Base-by-base conservation (phyloP, 1,140 invertebrate genomes). In the Drosophila elegans region DNA sequence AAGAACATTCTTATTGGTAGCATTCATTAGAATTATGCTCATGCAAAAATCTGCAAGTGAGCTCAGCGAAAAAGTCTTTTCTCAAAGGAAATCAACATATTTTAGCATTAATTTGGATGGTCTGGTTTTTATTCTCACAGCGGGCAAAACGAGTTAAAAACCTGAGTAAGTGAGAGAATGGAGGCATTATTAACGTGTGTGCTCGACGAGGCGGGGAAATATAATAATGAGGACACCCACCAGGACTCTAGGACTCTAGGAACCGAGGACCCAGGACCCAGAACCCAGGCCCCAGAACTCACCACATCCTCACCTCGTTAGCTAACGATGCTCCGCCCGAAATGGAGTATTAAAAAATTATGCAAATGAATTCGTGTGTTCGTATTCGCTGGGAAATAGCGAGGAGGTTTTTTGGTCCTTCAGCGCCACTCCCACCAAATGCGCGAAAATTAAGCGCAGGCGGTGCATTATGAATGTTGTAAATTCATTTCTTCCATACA, bases 291-390 rank as follows among this genome's bases (percentile, higher is more conserved):
- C 29, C 29, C 29, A 60, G 46, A 39, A 60, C 48, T 29, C 32
- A 49, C 45, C 51, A 56, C 73, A 63, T 78, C 54, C 76, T 42
- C 74, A 72, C 61, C 71, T 83, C 83, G 83, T 88, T 88, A 82
- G 83, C 67, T 52, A 78, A 74, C 71, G 72, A 72, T 51, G 69
- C 49, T 34, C 54, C 59, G 21, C 59, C 59, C 59, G 36, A 51
- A 51, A 88, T 88, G 83, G 85, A 84, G 83, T 89, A 88, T 88
- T 88, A 88, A 88, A 72, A 88, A 88, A 88, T 88, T 88, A 88
- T 88, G 84, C 83, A 88, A 89, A 88, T 89, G 83, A 88, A 88
- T 88, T 88, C 83, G 83, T 71, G 68, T 60, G 73, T 76, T 84
- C 74, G 80, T 49, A 74, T 80, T 82, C 79, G 79, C 69, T 41